Evolutionary conservation across 2,888 invertebrate species (phyloP), one percentile per base, ranked within the genome.

Genomic region (Dermolepida albohirtum): DNA sequence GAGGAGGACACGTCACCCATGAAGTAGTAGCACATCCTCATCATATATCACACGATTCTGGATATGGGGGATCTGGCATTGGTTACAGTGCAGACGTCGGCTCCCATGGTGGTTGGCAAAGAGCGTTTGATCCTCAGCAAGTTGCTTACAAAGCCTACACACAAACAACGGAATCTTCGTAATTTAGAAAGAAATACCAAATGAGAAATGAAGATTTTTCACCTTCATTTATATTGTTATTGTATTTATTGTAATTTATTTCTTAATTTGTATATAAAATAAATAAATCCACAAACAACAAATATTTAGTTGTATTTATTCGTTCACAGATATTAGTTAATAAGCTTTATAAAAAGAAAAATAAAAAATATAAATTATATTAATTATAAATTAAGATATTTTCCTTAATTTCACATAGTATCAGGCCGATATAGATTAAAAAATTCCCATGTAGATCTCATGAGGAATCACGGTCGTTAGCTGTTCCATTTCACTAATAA

Each of bases 1-100:
- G 81, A 7, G 87, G 88, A 67, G 87, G 87, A 8, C 84, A 85
- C 75, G 89, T 91, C 67, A 87, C 89, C 62, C 90, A 91, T 76
- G 91, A 91, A 76, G 83, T 82, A 68, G 91, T 91, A 49, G 89
- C 92, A 4, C 90, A 91, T 75, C 88, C 88, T 0, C 89, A 89
- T 71, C 88, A 90, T 74, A 86, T 88, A 67, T 89, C 90, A 72
- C 83, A 86, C 73, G 85, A 85, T 41, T 84, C 85, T 69, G 77
- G 79, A 59, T 80, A 79, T 76, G 80, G 82, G 70, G 81, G 83
- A 64, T 77, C 77, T 34, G 79, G 78, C 34, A 78, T 78, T 10
- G 80, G 79, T 29, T 76, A 78, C 34, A 73, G 72, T 39, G 79
- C 77, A 6, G 79, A 79, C 41, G 77, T 78, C 39, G 79, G 77